Base-by-base conservation (phyloP, 92 coral and sea anemone genomes). In the Plumapathes pennacea region DNA sequence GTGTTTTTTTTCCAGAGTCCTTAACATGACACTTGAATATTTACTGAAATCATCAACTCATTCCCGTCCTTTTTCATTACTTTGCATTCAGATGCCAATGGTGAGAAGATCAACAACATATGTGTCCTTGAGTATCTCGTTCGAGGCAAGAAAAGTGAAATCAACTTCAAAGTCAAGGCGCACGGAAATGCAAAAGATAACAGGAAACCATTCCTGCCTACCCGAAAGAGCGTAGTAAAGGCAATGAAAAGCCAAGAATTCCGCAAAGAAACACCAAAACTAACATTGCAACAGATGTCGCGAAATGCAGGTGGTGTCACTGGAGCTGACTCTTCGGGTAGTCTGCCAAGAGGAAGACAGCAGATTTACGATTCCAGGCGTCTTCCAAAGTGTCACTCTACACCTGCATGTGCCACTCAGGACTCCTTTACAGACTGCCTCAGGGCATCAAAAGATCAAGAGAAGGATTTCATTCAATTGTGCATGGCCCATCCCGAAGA, bases 401-500 rank as follows among this genome's bases (percentile, higher is more conserved):
- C 68, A 40, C 32, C 68, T 7, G 32, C 50, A 29, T 39, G 31
- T 44, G 45, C 68, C 23, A 60, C 68, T 41, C 68, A 60, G 34
- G 68, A 60, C 63, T 36, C 63, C 12, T 57, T 57, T 37, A 47
- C 63, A 3, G 63, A 57, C 27, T 57, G 63, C 38, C 32, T 36
- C 0, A 57, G 63, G 32, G 63, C 43, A 57, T 57, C 63, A 14
- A 57, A 57, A 57, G 46, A 38, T 26, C 63, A 57, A 39, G 63
- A 57, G 17, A 57, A 36, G 31, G 48, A 57, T 11, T 57, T 57
- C 38, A 57, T 57, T 1, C 34, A 47, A 39, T 42, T 57, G 43
- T 57, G 63, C 63, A 32, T 34, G 63, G 63, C 63, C 63, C 63
- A 57, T 42, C 47, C 47, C 9, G 63, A 57, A 38, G 63, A 57